Evolutionary conservation across 2,888 invertebrate genomes (phyloP), one percentile per base, ranked within the genome.

Genomic region (Microdon myrmicae): DNA sequence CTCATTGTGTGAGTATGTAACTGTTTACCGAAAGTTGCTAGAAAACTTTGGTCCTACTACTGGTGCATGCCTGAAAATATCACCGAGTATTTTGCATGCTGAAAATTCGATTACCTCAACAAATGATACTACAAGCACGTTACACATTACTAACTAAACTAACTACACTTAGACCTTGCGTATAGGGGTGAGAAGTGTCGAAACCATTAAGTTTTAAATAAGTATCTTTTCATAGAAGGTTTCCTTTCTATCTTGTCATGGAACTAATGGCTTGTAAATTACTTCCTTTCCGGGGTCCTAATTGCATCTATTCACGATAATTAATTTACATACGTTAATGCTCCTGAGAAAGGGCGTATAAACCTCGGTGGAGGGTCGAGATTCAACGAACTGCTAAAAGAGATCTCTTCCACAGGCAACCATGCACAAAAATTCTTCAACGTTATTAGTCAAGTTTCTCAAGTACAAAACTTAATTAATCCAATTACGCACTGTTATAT

Each of bases 401-500:
- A 19, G 32, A 39, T 13, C 10, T 22, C 29, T 29, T 47, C 16
- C 16, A 34, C 16, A 34, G 34, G 17, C 34, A n/a, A n/a, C n/a
- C n/a, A n/a, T n/a, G n/a, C n/a, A n/a, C 34, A 17, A 34, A 34
- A n/a, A 13, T 9, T 12, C 16, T 7, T 3, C 3, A n/a, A 8
- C 32, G 32, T 32, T 14, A 17, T 7, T 16, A 8, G 29, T 14
- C 14, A 12, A 8, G 10, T 37, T 3, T 5, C 16, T 20, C 12
- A 43, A 12, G 16, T n/a, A n/a, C 29, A 22, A 59, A 49, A 41
- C 45, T 56, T 56, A 61, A 61, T 64, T 56, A 64, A 64, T 64
- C 61, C 61, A 64, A 64, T 64, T 64, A 64, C 49, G 49, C 45
- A 41, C 44, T 38, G 39, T 49, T 31, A 23, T 49, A n/a, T n/a